A percentile compares a stretch with the other conserved stretches of the same genome.
These are phyloP conservation scores for Allophyes oxyacanthae DNA, from an alignment of 2,888 invertebrate genomes.

Conservation along the genomic window DNA sequence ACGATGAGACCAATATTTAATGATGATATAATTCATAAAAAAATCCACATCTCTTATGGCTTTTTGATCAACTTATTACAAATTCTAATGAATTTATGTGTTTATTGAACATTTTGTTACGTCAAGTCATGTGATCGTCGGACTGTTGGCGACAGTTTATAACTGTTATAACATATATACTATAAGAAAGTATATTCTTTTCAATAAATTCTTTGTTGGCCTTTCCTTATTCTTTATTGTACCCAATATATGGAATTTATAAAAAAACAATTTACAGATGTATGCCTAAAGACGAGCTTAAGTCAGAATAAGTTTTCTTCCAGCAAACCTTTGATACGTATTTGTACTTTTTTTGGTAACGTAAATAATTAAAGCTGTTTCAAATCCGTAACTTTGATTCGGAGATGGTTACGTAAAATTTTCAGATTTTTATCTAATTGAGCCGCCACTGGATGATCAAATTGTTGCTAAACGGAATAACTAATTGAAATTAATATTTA, in stretches of 20 bases:
- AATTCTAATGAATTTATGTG: constrained; percentile 18
- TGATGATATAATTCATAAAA: too few relatives aligned
- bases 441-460: constrained; percentile 22
- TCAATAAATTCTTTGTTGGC: too few relatives aligned
- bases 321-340: too few relatives aligned
- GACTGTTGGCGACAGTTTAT: neutral
- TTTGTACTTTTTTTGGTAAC: constrained; percentile 23
- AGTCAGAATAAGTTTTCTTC: too few relatives aligned
- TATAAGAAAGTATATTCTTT: constrained; percentile 20
- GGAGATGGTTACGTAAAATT: constrained; percentile 22
- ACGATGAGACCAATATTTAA: too few relatives aligned
- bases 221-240: too few relatives aligned
- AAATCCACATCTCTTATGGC: constrained; percentile 8
- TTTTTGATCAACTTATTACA: constrained; percentile 18
- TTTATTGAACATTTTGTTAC: constrained; percentile 32
- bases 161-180: neutral
- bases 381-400: constrained; percentile 23
- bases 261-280: too few relatives aligned
- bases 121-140: constrained; percentile 38
- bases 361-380: constrained; percentile 7
- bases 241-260: too few relatives aligned
- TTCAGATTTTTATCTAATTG: constrained; percentile 35
- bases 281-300: too few relatives aligned
- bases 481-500: constrained; percentile 21
- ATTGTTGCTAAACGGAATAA: constrained; percentile 34